Percentiles rank a stretch among this genome's conserved stretches.
Conservation (phyloP, 2,797 vertebrate genomes). For the Poeciliopsis infans region DNA sequence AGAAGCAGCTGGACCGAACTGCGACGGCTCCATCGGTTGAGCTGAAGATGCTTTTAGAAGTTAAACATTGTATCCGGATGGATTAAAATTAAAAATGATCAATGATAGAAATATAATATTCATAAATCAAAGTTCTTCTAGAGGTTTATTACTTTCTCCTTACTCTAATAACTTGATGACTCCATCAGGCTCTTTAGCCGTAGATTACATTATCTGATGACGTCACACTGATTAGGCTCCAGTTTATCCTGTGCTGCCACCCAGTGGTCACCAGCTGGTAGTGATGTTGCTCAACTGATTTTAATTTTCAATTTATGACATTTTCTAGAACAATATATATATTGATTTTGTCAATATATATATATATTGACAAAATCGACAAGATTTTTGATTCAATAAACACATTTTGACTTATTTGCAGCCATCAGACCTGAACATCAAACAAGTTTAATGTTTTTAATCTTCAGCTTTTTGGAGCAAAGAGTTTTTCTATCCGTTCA, state of each 20-base stretch:
- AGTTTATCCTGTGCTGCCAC: conserved; percentile 24
- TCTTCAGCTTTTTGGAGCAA: too few species aligned
- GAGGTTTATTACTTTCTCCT: neutral
- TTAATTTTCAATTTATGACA: neutral
- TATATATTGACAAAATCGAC: too few species aligned
- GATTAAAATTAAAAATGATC: neutral
- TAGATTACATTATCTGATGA: neutral
- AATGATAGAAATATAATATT: neutral
- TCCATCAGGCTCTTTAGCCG: neutral
- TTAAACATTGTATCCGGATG: neutral
- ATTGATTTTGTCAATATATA: too few species aligned
- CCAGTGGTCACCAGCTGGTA: conserved; percentile 9
- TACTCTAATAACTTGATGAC: neutral
- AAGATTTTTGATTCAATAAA: too few species aligned
- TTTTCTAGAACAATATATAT: neutral
- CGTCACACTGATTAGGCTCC: neutral
- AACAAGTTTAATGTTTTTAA: too few species aligned
- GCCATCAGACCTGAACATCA: too few species aligned
- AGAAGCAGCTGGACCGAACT: neutral
- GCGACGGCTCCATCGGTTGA: neutral
- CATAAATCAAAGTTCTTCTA: neutral
- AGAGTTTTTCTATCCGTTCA: too few species aligned
- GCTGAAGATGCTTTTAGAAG: neutral
- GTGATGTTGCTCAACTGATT: neutral
- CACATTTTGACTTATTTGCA: too few species aligned